These are phyloP conservation scores for Eupeodes luniger DNA, from an alignment of 2,888 invertebrate genomes.

Conservation along the genomic window DNA sequence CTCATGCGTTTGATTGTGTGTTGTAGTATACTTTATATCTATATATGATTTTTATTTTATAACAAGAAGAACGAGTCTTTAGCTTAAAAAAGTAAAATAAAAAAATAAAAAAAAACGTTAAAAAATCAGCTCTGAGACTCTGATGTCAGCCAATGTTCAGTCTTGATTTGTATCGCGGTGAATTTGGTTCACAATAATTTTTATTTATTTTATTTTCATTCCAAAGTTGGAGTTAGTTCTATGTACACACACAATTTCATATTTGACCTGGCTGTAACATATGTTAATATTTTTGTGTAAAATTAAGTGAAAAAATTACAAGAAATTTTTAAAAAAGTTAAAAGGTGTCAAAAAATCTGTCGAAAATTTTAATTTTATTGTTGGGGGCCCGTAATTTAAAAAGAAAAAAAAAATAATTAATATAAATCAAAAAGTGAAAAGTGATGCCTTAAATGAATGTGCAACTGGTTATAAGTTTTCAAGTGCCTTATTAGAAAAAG, in stretches of 20 bases:
- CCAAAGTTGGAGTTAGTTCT: slow-evolving; percentile 12
- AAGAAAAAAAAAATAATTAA: not conserved
- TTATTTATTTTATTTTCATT: not conserved
- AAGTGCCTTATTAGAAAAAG: slow-evolving; percentile 32
- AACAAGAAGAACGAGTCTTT: slow-evolving; percentile 74
- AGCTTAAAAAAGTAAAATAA: slow-evolving; percentile 30
- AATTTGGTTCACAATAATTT: slow-evolving; percentile 67
- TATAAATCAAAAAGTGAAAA: slow-evolving; percentile 40
- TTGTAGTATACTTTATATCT: slow-evolving; percentile 37
- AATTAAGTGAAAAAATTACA: slow-evolving; percentile 52
- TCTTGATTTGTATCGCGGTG: slow-evolving; percentile 75
- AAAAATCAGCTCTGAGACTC: slow-evolving; percentile 31
- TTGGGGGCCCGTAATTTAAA: slow-evolving; percentile 35
- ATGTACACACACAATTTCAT: not conserved
- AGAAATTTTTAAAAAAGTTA: slow-evolving; percentile 35
- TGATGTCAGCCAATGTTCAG: slow-evolving; percentile 74
- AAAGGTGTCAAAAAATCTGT: slow-evolving; percentile 21
- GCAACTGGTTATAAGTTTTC: slow-evolving; percentile 22
- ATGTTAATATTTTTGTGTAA: slow-evolving; percentile 58
- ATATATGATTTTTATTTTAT: not conserved
- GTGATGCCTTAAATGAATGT: slow-evolving; percentile 15
- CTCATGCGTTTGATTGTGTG: slow-evolving; percentile 65
- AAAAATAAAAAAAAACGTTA: slow-evolving; percentile 23
- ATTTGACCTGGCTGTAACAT: slow-evolving; percentile 45
- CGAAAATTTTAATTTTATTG: slow-evolving; percentile 25